Percentiles rank a stretch among this genome's conserved stretches.
Evolutionary conservation across 2,797 vertebrate genomes (phyloP).

Genomic region (Orientallactaga sibirica): DNA sequence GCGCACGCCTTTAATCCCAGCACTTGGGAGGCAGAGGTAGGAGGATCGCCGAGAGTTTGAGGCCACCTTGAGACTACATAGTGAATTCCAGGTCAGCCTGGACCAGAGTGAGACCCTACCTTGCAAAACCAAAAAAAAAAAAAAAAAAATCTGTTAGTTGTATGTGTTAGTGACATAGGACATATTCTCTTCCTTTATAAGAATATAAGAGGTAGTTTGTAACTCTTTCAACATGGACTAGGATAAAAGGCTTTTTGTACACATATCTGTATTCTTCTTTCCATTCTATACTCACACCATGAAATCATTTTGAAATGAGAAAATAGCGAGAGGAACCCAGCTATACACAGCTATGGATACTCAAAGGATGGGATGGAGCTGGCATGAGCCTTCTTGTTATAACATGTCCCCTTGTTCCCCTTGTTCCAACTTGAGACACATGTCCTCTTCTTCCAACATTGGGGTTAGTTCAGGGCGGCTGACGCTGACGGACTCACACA

Average conservation of each 20-base stretch:
- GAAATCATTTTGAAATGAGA: slow-evolving; percentile 36
- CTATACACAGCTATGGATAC: background rate
- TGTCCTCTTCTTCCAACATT: background rate
- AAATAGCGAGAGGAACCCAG: slow-evolving; percentile 22
- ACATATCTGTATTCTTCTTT: background rate
- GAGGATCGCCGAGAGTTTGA: too few species aligned
- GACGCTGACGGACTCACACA: background rate
- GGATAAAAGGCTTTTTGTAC: slow-evolving; percentile 20
- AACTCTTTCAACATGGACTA: background rate
- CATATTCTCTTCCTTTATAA: background rate
- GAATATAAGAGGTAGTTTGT: background rate
- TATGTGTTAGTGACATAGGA: background rate
- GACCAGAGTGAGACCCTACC: too few species aligned
- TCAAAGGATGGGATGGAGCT: background rate
- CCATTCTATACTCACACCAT: background rate
- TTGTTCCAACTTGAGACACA: background rate
- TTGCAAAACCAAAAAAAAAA: too few species aligned
- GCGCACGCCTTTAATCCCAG: too few species aligned
- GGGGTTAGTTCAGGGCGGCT: background rate
- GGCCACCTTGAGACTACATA: too few species aligned
- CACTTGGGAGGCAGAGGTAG: too few species aligned
- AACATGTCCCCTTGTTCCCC: background rate
- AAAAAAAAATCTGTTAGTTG: background rate
- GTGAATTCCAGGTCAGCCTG: too few species aligned
- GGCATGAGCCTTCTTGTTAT: background rate